A percentile compares a stretch with the other conserved stretches of the same genome.
phyloP scores from a whole-genome alignment of 2,797 vertebrate species.

The Pachyuromys duprasi region DNA sequence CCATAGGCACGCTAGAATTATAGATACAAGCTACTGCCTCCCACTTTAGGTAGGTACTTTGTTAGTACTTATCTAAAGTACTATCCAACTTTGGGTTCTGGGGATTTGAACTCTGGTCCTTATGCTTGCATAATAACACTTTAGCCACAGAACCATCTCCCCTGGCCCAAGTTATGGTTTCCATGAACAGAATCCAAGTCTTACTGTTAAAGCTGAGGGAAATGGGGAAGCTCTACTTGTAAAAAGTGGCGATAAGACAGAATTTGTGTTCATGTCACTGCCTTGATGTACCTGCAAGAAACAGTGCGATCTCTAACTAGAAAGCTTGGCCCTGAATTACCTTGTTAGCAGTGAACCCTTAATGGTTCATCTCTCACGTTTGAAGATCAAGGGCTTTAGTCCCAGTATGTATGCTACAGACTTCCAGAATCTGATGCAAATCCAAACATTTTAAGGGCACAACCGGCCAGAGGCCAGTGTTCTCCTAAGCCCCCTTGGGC shows the following conservation, averaged over 20 bases:
- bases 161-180: neutral
- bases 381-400: neutral
- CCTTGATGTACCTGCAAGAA: neutral
- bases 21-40: neutral
- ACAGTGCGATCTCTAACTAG: neutral
- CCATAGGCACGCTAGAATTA: neutral
- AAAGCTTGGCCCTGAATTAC: neutral
- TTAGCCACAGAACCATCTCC: neutral
- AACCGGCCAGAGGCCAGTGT: neutral
- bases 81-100: neutral
- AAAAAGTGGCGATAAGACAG: neutral
- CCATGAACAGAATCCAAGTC: slow-evolving; percentile 21
- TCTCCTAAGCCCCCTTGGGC: neutral
- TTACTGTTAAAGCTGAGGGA: neutral
- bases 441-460: neutral
- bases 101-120: neutral
- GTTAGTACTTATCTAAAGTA: too few relatives aligned
- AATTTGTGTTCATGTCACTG: slow-evolving; percentile 6
- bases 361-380: neutral
- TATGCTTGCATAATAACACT: neutral
- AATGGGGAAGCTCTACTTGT: neutral
- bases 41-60: neutral
- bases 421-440: slow-evolving; percentile 4
- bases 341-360: neutral
- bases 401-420: neutral